Conservation (phyloP, 2,113 vertebrate genomes). For the Entomyzon cyanotis region DNA sequence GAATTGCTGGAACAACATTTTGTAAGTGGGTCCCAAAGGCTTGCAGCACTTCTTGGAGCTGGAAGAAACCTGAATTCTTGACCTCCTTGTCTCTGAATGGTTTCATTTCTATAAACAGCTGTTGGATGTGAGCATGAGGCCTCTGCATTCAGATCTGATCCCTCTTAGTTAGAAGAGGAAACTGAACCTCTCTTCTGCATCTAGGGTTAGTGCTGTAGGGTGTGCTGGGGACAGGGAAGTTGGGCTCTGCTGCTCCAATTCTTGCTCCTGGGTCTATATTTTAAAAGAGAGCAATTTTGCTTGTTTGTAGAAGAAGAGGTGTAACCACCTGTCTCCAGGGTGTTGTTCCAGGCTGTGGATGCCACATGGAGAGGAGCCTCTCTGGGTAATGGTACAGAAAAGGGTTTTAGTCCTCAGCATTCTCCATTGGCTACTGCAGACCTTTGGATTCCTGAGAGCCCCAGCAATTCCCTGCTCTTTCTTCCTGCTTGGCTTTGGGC, state of each 20-base stretch:
- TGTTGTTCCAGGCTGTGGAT: background rate
- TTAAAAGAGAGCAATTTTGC: background rate
- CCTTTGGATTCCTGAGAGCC: background rate
- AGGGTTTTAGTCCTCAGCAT: background rate
- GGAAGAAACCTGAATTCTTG: background rate
- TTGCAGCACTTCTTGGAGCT: background rate
- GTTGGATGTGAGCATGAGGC: background rate
- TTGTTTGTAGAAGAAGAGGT: background rate
- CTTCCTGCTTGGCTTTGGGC: background rate
- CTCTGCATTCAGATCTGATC: background rate
- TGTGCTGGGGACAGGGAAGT: background rate
- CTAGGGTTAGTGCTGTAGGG: background rate
- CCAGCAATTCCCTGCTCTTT: background rate
- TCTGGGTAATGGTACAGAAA: background rate
- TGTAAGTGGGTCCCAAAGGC: background rate
- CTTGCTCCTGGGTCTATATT: accelerated
- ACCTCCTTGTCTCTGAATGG: background rate
- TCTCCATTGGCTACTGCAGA: background rate
- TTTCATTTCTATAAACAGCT: background rate
- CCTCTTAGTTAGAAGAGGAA: background rate
- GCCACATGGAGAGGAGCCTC: background rate
- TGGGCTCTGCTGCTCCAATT: background rate
- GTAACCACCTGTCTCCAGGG: background rate
- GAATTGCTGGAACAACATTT: background rate
- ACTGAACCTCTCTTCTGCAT: background rate